phyloP scores from a whole-genome alignment of 2,888 invertebrate species.

The Phyto melanocephala region DNA sequence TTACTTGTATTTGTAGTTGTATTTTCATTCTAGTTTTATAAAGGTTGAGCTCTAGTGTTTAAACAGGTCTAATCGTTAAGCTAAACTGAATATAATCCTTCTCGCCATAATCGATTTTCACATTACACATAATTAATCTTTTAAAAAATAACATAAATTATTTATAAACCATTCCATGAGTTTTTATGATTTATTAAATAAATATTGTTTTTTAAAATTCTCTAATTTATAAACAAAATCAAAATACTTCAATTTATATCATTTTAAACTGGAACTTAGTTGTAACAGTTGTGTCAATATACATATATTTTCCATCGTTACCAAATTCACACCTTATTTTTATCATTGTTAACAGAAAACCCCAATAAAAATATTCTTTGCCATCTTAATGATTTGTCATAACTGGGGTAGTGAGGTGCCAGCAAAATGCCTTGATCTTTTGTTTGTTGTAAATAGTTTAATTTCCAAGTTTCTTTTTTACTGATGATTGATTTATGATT shows the following conservation, averaged over 20 bases:
- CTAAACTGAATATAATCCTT: too few relatives aligned
- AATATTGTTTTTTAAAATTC: neutral
- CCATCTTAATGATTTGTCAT: constrained; percentile 10
- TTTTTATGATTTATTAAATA: neutral
- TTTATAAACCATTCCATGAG: too few relatives aligned
- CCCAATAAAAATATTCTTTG: neutral
- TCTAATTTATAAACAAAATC: neutral
- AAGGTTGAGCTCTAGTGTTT: too few relatives aligned
- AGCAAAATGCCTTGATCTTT: neutral
- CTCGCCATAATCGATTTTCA: too few relatives aligned
- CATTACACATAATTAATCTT: too few relatives aligned
- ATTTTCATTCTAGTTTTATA: too few relatives aligned
- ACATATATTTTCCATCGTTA: neutral
- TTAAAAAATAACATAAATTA: too few relatives aligned
- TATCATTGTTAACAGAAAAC: neutral
- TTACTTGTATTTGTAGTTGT: too few relatives aligned
- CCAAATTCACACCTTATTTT: constrained; percentile 42
- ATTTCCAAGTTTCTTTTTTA: neutral
- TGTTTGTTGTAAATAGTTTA: neutral
- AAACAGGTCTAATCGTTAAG: too few relatives aligned
- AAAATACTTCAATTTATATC: too few relatives aligned
- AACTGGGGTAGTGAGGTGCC: neutral
- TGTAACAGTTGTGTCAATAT: constrained; percentile 55
- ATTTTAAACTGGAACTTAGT: neutral
- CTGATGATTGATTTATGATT: constrained; percentile 42